Evolutionary conservation across 1,140 invertebrate genomes (phyloP).

Genomic region (Centruroides vittatus): DNA sequence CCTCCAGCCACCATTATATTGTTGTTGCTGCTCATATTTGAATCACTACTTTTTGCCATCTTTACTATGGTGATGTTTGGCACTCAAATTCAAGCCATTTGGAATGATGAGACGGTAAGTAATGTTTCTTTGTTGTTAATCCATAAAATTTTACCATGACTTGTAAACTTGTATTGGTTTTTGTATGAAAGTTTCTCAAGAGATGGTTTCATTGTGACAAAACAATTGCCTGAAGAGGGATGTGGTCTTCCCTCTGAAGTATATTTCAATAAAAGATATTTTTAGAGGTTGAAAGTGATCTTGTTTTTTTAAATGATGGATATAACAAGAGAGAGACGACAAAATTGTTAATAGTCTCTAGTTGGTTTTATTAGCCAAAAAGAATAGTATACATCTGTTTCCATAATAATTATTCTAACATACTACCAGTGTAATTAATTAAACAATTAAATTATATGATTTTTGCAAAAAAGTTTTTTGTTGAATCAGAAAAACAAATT

Average conservation of each 20-base stretch:
- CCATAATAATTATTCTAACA: no score
- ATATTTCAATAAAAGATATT: not conserved
- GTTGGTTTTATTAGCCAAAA: no score
- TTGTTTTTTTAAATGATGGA: no score
- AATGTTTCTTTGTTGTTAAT: not conserved
- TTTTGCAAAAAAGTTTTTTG: no score
- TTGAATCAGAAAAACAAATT: no score
- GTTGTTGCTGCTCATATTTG: constrained; percentile 89
- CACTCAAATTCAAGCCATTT: constrained; percentile 94
- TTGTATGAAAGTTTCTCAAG: not conserved
- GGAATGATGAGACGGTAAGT: constrained; percentile 92
- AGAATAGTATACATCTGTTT: no score
- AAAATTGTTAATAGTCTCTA: no score
- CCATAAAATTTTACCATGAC: not conserved
- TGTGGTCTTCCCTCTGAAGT: not conserved
- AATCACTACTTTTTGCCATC: constrained; percentile 92
- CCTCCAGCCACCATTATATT: constrained; percentile 56
- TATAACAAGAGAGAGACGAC: no score
- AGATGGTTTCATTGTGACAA: not conserved
- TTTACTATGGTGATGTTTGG: constrained; percentile 97
- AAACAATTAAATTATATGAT: no score
- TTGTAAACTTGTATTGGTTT: not conserved
- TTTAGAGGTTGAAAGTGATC: no score
- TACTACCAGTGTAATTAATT: no score
- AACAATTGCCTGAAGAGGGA: not conserved